Evolutionary conservation across 2,113 vertebrate genomes (phyloP), one percentile per base, ranked within the genome.

Genomic region (Amphiprion percula): DNA sequence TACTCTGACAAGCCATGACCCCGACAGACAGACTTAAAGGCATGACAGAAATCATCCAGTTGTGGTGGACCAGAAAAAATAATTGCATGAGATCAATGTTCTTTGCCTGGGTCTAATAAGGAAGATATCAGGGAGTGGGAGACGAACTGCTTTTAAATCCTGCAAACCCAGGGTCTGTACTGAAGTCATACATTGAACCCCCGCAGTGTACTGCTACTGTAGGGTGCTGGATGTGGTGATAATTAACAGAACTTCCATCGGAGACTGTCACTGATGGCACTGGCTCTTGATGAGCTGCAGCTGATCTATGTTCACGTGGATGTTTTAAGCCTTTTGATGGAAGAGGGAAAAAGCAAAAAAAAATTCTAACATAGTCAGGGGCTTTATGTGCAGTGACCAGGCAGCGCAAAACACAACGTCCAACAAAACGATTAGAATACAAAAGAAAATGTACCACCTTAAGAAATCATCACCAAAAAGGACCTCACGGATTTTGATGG

Each of bases 71-170:
- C 54, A 52, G 82, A 68, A 73, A 82, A 86, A 86, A 89, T 90
- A 93, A 91, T 90, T 89, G 88, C 71, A 77, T 4, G 52, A 85
- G 83, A 88, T 90, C 86, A 83, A 77, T 83, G 83, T 80, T 76
- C 37, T 86, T 87, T 79, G 77, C 89, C 67, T 65, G n/a, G n/a
- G 23, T 72, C 77, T 87, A 87, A 90, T 87, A 87, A 86, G 85
- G 81, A 63, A 79, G 74, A 82, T 61, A 82, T 86, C 68, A 82
- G 76, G 74, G 79, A 79, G 47, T 5, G 62, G 62, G 41, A 81
- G 71, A 74, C 79, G 65, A 67, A 70, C 60, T 16, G 60, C 58
- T 83, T 89, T 87, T 65, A 87, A 87, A 81, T 68, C 80, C 58
- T 28, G 67, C 19, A 76, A 83, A 80, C 62, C 86, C 81, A 74